Evolutionary conservation across 1,140 invertebrate genomes (phyloP), one percentile per base, ranked within the genome.

Genomic region (Hirudo medicinalis): DNA sequence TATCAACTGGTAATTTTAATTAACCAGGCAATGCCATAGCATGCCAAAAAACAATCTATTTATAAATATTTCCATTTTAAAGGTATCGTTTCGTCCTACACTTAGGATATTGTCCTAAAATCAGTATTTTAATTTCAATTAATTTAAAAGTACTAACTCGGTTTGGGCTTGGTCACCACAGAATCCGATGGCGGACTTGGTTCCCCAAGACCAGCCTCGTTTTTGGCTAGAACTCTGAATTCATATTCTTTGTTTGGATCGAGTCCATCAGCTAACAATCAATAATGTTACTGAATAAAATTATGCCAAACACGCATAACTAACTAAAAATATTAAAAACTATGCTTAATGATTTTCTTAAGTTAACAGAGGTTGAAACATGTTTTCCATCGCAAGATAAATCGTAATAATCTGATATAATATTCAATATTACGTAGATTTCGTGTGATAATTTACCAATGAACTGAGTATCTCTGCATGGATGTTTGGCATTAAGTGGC

Each of bases 221-320:
- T 99, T 54, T 94, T 87, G n/a, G 94, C 95, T 20, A 89, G 88
- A 0, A 99, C 90, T 75, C 95, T 87, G 82, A 98, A 99, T 82
- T 99, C 93, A 80, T 98, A 99, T 78, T 94, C 90, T 80, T 94
- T 92, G 53, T 91, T 92, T 82, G 97, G 93, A 11, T 87, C 89
- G n/a, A 99, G 81, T 75, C 91, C 89, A 78, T 91, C 88, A 0
- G 95, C 92, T n/a, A 89, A 91, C 81, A 91, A 68, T 9, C 32
- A 68, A 27, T 15, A 36, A 36, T 6, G 6, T 36, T 36, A 36
- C 32, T 36, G 32, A 36, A 36, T 36, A 36, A 36, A 3, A 36
- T 36, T 36, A 3, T 36, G 32, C 6, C 32, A 2, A 36, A 36
- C 6, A 6, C 6, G 32, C 6, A 36, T 3, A 36, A 36, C 6